Conservation (phyloP, 2,888 invertebrate species). For the Nomada flava region DNA sequence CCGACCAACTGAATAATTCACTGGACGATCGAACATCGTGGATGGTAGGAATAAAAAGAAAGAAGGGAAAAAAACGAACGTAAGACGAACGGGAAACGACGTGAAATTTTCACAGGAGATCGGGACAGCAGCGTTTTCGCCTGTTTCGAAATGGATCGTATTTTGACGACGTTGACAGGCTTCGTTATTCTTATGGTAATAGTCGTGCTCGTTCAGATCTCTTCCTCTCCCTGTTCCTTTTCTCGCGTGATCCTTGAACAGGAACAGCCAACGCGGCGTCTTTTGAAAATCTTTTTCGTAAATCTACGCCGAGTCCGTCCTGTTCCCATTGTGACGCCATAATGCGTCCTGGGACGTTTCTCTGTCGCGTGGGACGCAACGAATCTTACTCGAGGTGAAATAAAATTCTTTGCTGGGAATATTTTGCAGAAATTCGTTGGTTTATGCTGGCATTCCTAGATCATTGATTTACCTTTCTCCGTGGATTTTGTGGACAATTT, state of each 20-base stretch:
- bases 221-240: slow-evolving; percentile 1
- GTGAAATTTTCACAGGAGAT: slow-evolving; percentile 51
- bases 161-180: slow-evolving; percentile 74
- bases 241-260: slow-evolving; percentile 42
- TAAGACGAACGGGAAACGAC: slow-evolving; percentile 2
- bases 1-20: slow-evolving; percentile 10
- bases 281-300: slow-evolving; percentile 57
- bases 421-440: background rate
- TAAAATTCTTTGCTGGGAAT: background rate
- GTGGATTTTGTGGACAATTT: too few species aligned
- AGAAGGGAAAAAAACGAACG: too few species aligned
- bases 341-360: slow-evolving; percentile 41
- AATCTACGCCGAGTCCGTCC: slow-evolving; percentile 41
- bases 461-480: too few species aligned
- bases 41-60: background rate
- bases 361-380: slow-evolving; percentile 21
- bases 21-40: background rate
- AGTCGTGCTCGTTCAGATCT: slow-evolving; percentile 44
- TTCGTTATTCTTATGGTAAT: slow-evolving; percentile 72
- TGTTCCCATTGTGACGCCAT: slow-evolving; percentile 40
- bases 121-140: slow-evolving; percentile 25
- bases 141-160: slow-evolving; percentile 57
- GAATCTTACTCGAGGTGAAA: slow-evolving; percentile 6
- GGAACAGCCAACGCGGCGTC: slow-evolving; percentile 28
- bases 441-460: background rate